Conservation (phyloP, 1,140 invertebrate species). For the Brachionus angularis region DNA sequence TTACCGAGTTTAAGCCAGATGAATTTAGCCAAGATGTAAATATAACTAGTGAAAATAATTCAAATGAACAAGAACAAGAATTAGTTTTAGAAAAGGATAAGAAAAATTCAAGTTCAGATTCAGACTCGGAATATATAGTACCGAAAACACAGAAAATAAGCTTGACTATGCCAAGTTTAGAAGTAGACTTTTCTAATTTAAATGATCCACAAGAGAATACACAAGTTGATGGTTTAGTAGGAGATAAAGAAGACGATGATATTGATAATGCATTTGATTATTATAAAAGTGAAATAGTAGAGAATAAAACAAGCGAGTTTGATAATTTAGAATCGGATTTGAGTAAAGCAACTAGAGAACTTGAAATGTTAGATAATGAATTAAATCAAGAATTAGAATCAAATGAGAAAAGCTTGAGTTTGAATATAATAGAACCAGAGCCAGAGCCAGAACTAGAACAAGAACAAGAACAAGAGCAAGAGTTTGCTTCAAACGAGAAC, state of each 20-base stretch:
- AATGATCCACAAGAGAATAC: too few species aligned
- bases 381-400: background rate
- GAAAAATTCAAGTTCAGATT: background rate
- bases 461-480: too few species aligned
- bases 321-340: constrained; percentile 3
- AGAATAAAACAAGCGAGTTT: too few species aligned
- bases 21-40: background rate
- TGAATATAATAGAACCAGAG: background rate
- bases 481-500: too few species aligned
- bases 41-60: background rate
- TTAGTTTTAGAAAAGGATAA: background rate
- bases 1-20: background rate
- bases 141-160: too few species aligned
- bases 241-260: constrained; percentile 36
- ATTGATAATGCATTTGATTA: constrained; percentile 20
- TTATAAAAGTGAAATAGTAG: background rate
- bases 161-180: too few species aligned
- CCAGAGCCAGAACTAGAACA: too few species aligned
- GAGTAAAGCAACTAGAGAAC: constrained; percentile 9
- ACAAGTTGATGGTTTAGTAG: too few species aligned
- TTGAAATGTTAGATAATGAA: background rate
- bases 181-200: too few species aligned
- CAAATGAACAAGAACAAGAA: background rate
- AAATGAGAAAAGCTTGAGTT: background rate
- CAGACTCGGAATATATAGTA: background rate